Conservation (phyloP, 2,888 invertebrate genomes). For the Pseudanteris insignis region DNA sequence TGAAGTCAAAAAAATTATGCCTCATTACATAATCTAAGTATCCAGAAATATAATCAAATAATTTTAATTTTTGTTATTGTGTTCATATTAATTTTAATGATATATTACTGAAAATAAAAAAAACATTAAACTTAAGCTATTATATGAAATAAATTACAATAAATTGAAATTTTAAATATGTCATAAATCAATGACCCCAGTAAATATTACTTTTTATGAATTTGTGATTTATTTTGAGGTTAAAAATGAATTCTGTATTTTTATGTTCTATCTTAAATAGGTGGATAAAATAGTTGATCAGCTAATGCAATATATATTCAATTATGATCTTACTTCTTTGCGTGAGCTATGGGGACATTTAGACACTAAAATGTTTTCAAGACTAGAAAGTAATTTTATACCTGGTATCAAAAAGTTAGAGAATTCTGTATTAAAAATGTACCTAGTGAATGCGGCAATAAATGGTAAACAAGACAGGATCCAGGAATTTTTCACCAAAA, state of each 20-base stretch:
- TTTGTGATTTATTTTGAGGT: not conserved
- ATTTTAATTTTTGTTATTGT: too few species aligned
- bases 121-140: too few species aligned
- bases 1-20: too few species aligned
- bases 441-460: conserved; percentile 85
- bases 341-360: conserved; percentile 91
- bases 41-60: too few species aligned
- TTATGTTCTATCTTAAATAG: conserved; percentile 53
- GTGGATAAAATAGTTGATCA: conserved; percentile 89
- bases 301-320: conserved; percentile 77
- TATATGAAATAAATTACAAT: too few species aligned
- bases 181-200: too few species aligned
- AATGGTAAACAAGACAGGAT: conserved; percentile 87
- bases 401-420: conserved; percentile 85
- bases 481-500: conserved; percentile 86
- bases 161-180: too few species aligned
- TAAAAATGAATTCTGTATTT: not conserved
- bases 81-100: too few species aligned
- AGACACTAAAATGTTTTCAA: conserved; percentile 86
- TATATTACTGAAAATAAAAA: too few species aligned
- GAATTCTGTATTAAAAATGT: conserved; percentile 86
- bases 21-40: too few species aligned
- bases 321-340: conserved; percentile 81
- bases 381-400: conserved; percentile 85
- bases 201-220: too few species aligned